Percentiles rank a stretch among this genome's conserved stretches.
Evolutionary conservation across 2,888 invertebrate species (phyloP).

Genomic region (Alviniconcha strummeri): DNA sequence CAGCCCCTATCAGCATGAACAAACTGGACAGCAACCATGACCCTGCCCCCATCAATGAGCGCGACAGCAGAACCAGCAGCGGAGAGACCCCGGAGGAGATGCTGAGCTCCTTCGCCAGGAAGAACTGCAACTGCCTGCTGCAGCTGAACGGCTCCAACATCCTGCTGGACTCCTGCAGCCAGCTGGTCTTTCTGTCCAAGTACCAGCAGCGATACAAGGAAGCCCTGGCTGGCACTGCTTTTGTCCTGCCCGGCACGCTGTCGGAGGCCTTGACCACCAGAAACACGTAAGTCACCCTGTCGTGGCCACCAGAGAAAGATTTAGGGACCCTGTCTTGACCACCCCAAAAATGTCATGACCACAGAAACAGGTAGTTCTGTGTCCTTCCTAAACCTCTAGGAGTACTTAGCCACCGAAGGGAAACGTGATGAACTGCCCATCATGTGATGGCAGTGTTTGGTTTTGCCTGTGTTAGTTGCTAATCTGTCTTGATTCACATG

Average conservation of each 20-base stretch:
- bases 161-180: constrained; percentile 87
- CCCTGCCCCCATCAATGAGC: background rate
- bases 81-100: constrained; percentile 9
- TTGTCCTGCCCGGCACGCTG: constrained; percentile 81
- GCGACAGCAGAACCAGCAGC: background rate
- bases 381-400: too few species aligned
- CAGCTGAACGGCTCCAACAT: constrained; percentile 87
- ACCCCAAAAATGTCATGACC: too few species aligned
- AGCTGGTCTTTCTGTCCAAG: constrained; percentile 82
- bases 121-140: constrained; percentile 85
- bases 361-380: too few species aligned
- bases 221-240: constrained; percentile 79
- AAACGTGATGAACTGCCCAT: too few species aligned
- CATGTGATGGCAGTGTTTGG: too few species aligned
- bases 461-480: too few species aligned
- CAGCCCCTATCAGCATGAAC: constrained; percentile 33
- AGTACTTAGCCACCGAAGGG: too few species aligned
- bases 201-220: constrained; percentile 80
- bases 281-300: constrained; percentile 75
- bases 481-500: too few species aligned
- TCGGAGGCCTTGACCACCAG: constrained; percentile 85
- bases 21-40: constrained; percentile 32
- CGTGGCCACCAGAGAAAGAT: too few species aligned
- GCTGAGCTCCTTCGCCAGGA: constrained; percentile 6
- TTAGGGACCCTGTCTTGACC: too few species aligned